These are phyloP conservation scores for Rhinophrynus dorsalis DNA, from an alignment of 2,797 vertebrate genomes.

Conservation along the genomic window DNA sequence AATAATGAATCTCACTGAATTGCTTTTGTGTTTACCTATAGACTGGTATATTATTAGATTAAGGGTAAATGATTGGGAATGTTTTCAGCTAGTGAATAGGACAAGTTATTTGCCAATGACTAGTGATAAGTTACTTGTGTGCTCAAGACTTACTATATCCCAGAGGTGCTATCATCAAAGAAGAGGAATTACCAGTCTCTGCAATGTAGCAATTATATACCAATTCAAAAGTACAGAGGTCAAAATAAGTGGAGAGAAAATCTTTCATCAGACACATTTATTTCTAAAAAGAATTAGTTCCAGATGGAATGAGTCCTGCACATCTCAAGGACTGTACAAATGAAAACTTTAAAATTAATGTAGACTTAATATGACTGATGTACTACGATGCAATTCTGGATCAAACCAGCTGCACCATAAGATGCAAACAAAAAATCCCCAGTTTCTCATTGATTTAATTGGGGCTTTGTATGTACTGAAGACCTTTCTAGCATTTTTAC, in stretches of 20 bases:
- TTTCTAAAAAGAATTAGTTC: slow-evolving; percentile 22
- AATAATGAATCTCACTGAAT: background rate
- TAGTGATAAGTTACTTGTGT: slow-evolving; percentile 6
- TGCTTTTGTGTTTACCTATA: background rate
- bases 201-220: slow-evolving; percentile 34
- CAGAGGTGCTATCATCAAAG: slow-evolving; percentile 33
- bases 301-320: background rate
- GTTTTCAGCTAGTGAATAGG: slow-evolving; percentile 20
- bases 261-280: slow-evolving; percentile 23
- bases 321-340: too few species aligned
- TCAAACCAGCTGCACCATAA: too few species aligned
- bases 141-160: slow-evolving; percentile 10
- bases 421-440: too few species aligned
- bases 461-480: too few species aligned
- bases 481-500: too few species aligned
- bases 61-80: slow-evolving; percentile 12
- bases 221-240: slow-evolving; percentile 22
- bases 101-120: slow-evolving; percentile 31
- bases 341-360: too few species aligned
- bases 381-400: too few species aligned
- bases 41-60: slow-evolving; percentile 11
- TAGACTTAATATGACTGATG: too few species aligned
- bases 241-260: slow-evolving; percentile 25
- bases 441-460: too few species aligned
- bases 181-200: slow-evolving; percentile 14